Conservation (phyloP, 2,797 vertebrate genomes). For the Lagodon rhomboides region DNA sequence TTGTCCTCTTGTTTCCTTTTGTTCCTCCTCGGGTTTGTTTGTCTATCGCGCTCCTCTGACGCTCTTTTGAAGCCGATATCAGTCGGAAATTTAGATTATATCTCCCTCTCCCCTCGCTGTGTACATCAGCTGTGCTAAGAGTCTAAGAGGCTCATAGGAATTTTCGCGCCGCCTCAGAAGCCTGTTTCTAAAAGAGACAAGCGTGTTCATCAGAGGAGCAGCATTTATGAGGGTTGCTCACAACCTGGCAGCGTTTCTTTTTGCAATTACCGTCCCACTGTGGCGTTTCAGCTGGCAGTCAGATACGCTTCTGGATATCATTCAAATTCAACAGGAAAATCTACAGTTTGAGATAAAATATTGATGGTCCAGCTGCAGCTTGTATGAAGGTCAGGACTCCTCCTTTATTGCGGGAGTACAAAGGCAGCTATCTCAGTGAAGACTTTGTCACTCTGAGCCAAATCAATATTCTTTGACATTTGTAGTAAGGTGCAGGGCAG, state of each 20-base stretch:
- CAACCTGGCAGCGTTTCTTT: constrained; percentile 30
- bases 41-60: constrained; percentile 16
- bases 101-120: constrained; percentile 16
- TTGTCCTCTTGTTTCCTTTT: constrained; percentile 27
- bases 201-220: constrained; percentile 27
- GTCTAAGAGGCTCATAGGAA: constrained; percentile 33
- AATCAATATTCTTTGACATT: constrained; percentile 89
- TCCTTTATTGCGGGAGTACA: constrained; percentile 76
- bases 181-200: constrained; percentile 38
- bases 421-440: constrained; percentile 75
- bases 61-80: constrained; percentile 49
- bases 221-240: constrained; percentile 35
- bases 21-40: constrained; percentile 13
- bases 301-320: not conserved
- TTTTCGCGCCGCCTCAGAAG: constrained; percentile 33
- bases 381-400: constrained; percentile 73
- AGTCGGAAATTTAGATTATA: constrained; percentile 48
- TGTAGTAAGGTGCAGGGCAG: constrained; percentile 82
- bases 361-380: constrained; percentile 56
- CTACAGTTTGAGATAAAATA: constrained; percentile 59
- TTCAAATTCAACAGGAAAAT: constrained; percentile 21
- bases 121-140: constrained; percentile 15
- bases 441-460: constrained; percentile 80
- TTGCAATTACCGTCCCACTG: constrained; percentile 14
- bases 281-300: constrained; percentile 19